Evolutionary conservation across 2,888 invertebrate genomes (phyloP).

Genomic region (Stegophylla sp.): DNA sequence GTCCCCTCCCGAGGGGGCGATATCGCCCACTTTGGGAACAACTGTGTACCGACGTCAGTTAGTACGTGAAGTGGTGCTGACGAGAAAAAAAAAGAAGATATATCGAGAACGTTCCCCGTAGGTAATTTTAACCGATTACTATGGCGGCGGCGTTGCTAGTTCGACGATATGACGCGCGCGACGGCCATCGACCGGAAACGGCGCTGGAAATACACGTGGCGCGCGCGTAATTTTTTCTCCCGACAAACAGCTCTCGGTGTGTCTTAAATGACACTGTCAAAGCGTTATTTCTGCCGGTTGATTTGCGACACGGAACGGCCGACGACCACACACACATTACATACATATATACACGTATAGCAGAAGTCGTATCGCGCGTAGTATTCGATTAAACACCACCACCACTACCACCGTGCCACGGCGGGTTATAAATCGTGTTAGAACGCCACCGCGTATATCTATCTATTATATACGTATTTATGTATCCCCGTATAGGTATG

Average conservation of each 20-base stretch:
- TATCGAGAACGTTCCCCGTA: too few relatives aligned
- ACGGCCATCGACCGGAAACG: slow-evolving; percentile 25
- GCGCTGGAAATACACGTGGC: not conserved
- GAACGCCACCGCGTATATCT: not conserved
- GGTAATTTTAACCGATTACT: too few relatives aligned
- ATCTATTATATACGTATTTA: slow-evolving; percentile 2
- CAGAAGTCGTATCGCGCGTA: not conserved
- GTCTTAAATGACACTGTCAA: slow-evolving; percentile 58
- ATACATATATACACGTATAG: not conserved
- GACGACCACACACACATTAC: not conserved
- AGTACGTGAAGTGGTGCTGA: too few relatives aligned
- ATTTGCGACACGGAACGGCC: slow-evolving; percentile 51
- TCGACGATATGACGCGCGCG: not conserved
- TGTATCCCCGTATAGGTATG: not conserved
- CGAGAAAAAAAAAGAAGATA: too few relatives aligned
- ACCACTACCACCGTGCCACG: not conserved
- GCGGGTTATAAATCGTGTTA: slow-evolving; percentile 53
- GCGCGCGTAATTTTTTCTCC: not conserved
- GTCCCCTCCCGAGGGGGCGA: too few relatives aligned
- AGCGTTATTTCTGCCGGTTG: slow-evolving; percentile 59
- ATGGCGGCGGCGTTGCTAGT: not conserved
- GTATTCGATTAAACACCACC: slow-evolving; percentile 54
- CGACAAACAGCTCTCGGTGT: slow-evolving; percentile 55
- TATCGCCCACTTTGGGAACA: too few relatives aligned
- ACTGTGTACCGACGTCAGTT: too few relatives aligned